Evolutionary conservation across 53 echinoderm and acorn worm genomes (phyloP), one percentile per base, ranked within the genome.

Genomic region (Echinometra lucunter): DNA sequence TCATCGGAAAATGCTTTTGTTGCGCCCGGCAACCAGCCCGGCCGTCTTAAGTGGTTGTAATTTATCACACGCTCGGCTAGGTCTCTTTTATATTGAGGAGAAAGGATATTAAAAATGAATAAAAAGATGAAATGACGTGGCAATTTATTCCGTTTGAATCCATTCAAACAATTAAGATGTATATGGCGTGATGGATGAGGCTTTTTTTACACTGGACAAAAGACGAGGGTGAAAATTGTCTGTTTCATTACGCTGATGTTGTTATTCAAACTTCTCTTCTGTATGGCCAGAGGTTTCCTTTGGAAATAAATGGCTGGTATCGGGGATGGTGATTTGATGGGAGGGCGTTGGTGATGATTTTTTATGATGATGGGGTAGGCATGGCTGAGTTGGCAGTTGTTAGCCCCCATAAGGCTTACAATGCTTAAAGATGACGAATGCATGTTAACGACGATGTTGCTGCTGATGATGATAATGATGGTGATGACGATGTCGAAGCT

Each of bases 41-140:
- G 85, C 85, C 85, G 49, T 85, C 85, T 85, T 85, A 85, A 85
- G 85, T 85, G 85, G 10, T 85, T 85, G 49, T 85, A 85, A 85
- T 85, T 85, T 85, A 85, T 85, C 85, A 85, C 85, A 49, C 85
- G 85, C 85, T 85, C 28, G n/a, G 85, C 15, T 49, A 35, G 85
- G 6, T 42, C 2, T 69, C 49, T 49, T 85, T 85, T 10, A 85
- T 85, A 85, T 47, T 49, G 28, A 85, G 49, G 28, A 85, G 49
- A 85, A 85, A n/a, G 27, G 85, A 15, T 85, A 13, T 27, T 47
- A 85, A 85, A n/a, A 85, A 85, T 85, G 85, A 47, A 85, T 85
- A 47, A 6, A 85, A 85, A 85, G 49, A 25, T 85, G 85, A 85
- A n/a, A 85, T 85, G 85, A 85, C 85, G 85, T 85, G 85, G 45